phyloP scores from a whole-genome alignment of 2,888 invertebrate species.

The Cybosia mesomella region DNA sequence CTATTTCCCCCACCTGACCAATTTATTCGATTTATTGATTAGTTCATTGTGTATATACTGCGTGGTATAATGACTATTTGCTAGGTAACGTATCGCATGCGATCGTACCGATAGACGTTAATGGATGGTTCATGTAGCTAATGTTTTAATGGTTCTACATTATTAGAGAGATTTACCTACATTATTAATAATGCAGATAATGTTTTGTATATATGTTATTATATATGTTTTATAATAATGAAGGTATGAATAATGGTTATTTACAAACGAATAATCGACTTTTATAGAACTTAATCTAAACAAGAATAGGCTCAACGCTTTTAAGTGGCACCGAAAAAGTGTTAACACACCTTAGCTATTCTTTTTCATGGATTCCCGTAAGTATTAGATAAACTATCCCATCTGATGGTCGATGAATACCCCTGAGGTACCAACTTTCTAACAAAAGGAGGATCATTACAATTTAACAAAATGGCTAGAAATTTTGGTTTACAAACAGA shows the following conservation, averaged over 20 bases:
- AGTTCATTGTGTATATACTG: not conserved
- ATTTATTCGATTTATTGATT: conserved; percentile 6
- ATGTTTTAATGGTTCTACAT: conserved; percentile 2
- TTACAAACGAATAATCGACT: not conserved
- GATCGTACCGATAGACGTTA: conserved; percentile 2
- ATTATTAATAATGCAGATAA: conserved; percentile 1
- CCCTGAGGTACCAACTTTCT: not conserved
- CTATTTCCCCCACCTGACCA: not conserved
- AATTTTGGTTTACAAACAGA: no score
- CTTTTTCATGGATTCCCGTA: no score
- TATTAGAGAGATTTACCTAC: conserved; percentile 2
- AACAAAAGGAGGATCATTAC: not conserved
- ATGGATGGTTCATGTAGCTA: not conserved
- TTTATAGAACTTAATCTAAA: not conserved
- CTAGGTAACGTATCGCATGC: conserved; percentile 7
- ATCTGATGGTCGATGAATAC: not conserved
- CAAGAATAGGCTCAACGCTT: not conserved
- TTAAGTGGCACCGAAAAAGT: not conserved
- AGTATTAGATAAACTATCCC: not conserved
- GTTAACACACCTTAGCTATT: not conserved
- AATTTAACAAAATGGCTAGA: no score
- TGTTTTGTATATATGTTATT: no score
- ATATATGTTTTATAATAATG: no score
- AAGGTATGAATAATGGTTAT: no score
- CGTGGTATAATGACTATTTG: conserved; percentile 13